Evolutionary conservation across 2,888 invertebrate genomes (phyloP).

Genomic region (Phragmatobia fuliginosa): DNA sequence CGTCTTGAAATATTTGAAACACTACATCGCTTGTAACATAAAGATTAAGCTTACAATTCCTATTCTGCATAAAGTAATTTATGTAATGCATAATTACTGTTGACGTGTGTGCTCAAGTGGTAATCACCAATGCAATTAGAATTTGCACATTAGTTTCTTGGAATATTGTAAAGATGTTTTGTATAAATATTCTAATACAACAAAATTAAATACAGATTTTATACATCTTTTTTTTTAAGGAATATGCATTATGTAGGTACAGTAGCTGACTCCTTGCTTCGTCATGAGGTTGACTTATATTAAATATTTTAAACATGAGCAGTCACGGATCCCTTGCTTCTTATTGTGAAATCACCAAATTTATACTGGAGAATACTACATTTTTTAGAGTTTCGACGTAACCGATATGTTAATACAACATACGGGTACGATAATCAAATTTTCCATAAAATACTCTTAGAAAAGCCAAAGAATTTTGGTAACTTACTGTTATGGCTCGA

Average conservation of each 20-base stretch:
- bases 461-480: too few species aligned
- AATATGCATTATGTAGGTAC: background rate
- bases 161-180: slow-evolving; percentile 11
- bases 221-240: background rate
- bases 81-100: slow-evolving; percentile 17
- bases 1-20: background rate
- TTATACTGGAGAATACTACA: too few species aligned
- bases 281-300: background rate
- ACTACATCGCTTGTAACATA: background rate
- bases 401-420: background rate
- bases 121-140: slow-evolving; percentile 16
- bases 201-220: background rate
- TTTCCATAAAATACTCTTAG: too few species aligned
- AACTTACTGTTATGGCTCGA: too few species aligned
- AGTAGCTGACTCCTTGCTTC: background rate
- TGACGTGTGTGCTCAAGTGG: slow-evolving; percentile 1
- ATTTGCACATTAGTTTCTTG: slow-evolving; percentile 12
- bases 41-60: background rate
- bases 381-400: background rate
- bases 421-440: too few species aligned
- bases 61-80: slow-evolving; percentile 16
- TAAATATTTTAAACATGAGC: background rate
- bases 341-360: background rate
- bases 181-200: background rate
- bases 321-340: background rate